Evolutionary conservation across 2,113 vertebrate genomes (phyloP).

Genomic region (Sylvicapra grimmia): DNA sequence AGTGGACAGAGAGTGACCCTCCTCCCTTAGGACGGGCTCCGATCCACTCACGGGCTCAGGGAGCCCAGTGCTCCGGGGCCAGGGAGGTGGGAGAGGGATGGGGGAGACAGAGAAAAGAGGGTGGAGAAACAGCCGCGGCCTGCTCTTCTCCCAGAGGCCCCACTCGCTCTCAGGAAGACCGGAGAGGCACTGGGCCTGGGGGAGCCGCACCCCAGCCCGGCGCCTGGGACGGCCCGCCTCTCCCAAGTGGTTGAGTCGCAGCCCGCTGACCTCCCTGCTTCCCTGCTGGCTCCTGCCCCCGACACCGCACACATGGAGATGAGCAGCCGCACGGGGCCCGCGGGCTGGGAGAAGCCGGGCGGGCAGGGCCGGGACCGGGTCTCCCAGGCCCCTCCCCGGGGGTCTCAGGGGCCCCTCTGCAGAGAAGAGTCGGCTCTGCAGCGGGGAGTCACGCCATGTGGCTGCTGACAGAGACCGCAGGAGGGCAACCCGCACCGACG

Average conservation of each 20-base stretch:
- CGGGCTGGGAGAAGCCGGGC: background rate
- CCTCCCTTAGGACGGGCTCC: background rate
- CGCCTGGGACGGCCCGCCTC: conserved; percentile 27
- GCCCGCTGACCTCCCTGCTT: conserved; percentile 65
- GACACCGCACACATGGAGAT: background rate
- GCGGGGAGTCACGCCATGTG: background rate
- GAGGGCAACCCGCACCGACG: background rate
- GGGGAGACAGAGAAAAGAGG: background rate
- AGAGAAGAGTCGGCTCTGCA: background rate
- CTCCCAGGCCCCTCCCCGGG: background rate
- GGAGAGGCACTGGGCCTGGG: background rate
- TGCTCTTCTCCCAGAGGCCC: background rate
- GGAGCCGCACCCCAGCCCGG: background rate
- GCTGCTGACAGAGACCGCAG: background rate
- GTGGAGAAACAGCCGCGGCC: background rate
- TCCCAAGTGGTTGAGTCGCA: conserved; percentile 56
- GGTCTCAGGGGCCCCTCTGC: background rate
- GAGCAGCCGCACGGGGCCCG: background rate
- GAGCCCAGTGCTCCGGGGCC: background rate
- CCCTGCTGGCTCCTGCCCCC: conserved; percentile 55
- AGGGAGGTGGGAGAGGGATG: background rate
- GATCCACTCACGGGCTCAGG: conserved; percentile 25
- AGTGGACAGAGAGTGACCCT: conserved; percentile 22
- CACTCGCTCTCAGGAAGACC: rapidly evolving
- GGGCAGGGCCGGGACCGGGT: background rate